Conservation (phyloP, 2,888 invertebrate genomes). For the Halictus quadricinctus region DNA sequence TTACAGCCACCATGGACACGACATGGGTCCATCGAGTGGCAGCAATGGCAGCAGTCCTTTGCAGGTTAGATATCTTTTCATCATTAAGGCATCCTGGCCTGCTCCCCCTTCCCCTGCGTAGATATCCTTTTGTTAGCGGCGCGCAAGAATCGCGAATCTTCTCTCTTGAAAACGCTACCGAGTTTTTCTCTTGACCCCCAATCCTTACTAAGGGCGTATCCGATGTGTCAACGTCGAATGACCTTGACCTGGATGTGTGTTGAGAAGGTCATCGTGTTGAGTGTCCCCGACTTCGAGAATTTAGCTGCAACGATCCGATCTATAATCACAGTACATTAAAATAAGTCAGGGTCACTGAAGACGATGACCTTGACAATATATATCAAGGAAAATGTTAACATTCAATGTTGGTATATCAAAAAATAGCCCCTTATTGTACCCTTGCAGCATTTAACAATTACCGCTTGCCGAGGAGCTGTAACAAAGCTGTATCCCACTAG, state of each 20-base stretch:
- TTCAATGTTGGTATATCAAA: not conserved
- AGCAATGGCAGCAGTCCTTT: constrained; percentile 82
- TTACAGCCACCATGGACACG: constrained; percentile 85
- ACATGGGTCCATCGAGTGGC: constrained; percentile 80
- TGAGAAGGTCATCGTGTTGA: not conserved
- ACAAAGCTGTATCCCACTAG: not conserved
- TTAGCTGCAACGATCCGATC: not conserved
- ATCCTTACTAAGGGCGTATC: not conserved
- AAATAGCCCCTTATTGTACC: not conserved
- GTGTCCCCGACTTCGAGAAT: not conserved
- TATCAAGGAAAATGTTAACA: not conserved
- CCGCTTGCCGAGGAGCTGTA: not conserved
- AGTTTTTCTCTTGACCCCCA: not conserved
- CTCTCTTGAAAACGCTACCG: constrained; percentile 8
- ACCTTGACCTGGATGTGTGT: not conserved
- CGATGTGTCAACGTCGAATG: not conserved
- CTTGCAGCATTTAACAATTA: constrained; percentile 13
- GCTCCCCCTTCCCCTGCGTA: constrained; percentile 78
- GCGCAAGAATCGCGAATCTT: constrained; percentile 69
- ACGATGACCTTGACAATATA: not conserved
- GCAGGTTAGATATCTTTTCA: constrained; percentile 79
- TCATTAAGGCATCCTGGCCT: constrained; percentile 69
- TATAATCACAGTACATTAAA: not conserved
- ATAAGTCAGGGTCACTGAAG: not conserved
- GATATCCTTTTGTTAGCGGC: constrained; percentile 78